Evolutionary conservation across 2,888 invertebrate genomes (phyloP).

Genomic region (Ariolimax columbianus): DNA sequence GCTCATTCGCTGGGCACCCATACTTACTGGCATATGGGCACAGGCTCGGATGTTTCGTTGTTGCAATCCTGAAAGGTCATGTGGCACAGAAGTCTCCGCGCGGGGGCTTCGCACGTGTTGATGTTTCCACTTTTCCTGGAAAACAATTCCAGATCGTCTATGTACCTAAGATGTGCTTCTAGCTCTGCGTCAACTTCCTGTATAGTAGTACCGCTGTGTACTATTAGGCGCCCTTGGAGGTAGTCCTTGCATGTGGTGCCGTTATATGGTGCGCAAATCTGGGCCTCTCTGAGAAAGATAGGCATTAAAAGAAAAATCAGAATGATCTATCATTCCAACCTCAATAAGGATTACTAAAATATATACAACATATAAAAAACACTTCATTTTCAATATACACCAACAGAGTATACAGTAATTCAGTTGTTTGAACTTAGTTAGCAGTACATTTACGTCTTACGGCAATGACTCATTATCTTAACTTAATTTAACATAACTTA

Average conservation of each 20-base stretch:
- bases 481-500: too few relatives aligned
- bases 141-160: slow-evolving; percentile 59
- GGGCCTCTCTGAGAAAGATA: background rate
- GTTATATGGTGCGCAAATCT: slow-evolving; percentile 65
- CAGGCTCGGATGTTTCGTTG: slow-evolving; percentile 27
- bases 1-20: background rate
- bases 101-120: slow-evolving; percentile 86
- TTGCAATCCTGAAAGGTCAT: slow-evolving; percentile 94
- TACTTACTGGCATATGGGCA: slow-evolving; percentile 41
- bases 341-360: background rate
- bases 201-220: slow-evolving; percentile 41
- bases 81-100: slow-evolving; percentile 92
- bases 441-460: too few relatives aligned
- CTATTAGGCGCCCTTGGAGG: slow-evolving; percentile 57
- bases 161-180: slow-evolving; percentile 51
- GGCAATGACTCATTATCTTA: too few relatives aligned
- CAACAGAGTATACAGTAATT: too few relatives aligned
- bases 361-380: too few relatives aligned
- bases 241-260: slow-evolving; percentile 65
- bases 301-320: background rate
- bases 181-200: slow-evolving; percentile 11
- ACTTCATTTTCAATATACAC: too few relatives aligned
- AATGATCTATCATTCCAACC: too few relatives aligned
- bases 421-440: too few relatives aligned
- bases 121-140: slow-evolving; percentile 56